A percentile compares a stretch with the other conserved stretches of the same genome.
Conservation (phyloP, 53 echinoderm and acorn worm species). For the Echinometra lucunter region DNA sequence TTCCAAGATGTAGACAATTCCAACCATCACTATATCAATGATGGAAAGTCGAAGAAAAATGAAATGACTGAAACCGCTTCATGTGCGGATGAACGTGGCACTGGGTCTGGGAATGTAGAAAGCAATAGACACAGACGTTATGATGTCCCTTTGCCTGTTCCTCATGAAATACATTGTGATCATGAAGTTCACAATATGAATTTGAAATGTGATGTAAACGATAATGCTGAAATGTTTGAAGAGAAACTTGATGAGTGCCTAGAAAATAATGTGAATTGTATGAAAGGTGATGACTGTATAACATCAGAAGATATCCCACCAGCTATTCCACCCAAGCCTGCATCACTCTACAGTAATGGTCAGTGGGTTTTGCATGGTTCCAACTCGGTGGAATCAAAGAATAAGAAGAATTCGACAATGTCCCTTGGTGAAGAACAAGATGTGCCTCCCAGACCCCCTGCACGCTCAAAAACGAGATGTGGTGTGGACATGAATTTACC, state of each 20-base stretch:
- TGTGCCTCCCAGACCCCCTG: conserved; percentile 87
- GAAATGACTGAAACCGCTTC: not conserved
- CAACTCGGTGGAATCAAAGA: not conserved
- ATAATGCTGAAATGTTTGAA: conserved; percentile 36
- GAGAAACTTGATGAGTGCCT: conserved; percentile 12
- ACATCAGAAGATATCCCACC: conserved; percentile 68
- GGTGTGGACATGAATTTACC: conserved; percentile 45
- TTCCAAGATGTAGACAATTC: conserved; percentile 31
- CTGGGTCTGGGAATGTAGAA: not conserved
- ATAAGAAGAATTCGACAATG: not conserved
- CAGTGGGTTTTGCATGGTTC: not conserved
- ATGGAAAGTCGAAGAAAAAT: not conserved
- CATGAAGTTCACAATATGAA: not conserved
- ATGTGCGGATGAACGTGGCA: not conserved
- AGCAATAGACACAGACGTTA: not conserved
- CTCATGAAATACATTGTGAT: not conserved
- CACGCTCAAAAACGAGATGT: conserved; percentile 75
- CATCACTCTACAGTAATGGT: conserved; percentile 69
- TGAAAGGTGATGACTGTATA: not conserved
- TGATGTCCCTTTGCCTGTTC: not conserved
- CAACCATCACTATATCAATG: conserved; percentile 39
- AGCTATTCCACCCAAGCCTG: conserved; percentile 86
- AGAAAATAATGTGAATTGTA: conserved; percentile 19
- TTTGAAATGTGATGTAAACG: conserved; percentile 32
- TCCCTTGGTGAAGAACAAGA: conserved; percentile 53